Evolutionary conservation across 2,797 vertebrate species (phyloP).

Genomic region (Poeciliopsis infans): DNA sequence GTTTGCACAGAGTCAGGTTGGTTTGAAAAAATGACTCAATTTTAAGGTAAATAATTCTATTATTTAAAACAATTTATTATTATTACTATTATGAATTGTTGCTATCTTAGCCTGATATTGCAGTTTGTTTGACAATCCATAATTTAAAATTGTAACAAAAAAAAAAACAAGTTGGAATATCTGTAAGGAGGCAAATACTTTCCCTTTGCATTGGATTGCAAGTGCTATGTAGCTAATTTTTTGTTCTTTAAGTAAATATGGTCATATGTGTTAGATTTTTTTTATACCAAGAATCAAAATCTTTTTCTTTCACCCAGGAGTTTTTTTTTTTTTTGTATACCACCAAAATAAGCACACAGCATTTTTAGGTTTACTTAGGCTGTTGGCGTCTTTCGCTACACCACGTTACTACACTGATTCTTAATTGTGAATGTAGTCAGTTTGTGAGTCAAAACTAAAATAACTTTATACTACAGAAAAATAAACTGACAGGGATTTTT

Average conservation of each 20-base stretch:
- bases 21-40: not conserved
- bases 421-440: conserved; percentile 77
- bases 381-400: conserved; percentile 69
- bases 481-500: conserved; percentile 88
- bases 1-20: not conserved
- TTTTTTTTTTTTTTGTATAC: conserved; percentile 39
- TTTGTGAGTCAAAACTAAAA: conserved; percentile 85
- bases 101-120: not conserved
- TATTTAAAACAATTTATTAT: not conserved
- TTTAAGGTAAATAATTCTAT: not conserved
- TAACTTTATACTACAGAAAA: conserved; percentile 84
- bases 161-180: not conserved
- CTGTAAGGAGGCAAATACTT: not conserved
- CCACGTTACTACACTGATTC: conserved; percentile 63
- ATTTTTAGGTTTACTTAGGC: conserved; percentile 78
- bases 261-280: not conserved
- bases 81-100: not conserved
- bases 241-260: not conserved
- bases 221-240: not conserved
- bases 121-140: not conserved
- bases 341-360: conserved; percentile 77
- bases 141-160: not conserved
- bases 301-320: conserved; percentile 53
- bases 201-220: not conserved
- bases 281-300: conserved; percentile 11